Conservation (phyloP, 2,888 invertebrate genomes). For the Thecocarcelia acutangulata region DNA sequence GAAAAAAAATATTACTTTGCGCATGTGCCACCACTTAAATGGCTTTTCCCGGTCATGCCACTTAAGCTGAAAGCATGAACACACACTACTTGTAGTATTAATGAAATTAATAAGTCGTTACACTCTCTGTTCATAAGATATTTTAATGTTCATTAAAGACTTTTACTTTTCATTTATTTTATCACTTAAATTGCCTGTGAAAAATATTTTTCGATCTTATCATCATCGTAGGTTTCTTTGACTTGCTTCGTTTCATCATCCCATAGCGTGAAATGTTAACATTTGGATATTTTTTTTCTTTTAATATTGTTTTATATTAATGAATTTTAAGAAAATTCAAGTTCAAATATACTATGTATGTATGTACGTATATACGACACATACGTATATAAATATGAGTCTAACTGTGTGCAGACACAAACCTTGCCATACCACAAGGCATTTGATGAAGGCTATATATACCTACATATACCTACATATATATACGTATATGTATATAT, state of each 20-base stretch:
- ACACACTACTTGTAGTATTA: slow-evolving; percentile 4
- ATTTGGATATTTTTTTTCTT: slow-evolving; percentile 34
- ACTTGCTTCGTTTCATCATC: slow-evolving; percentile 19
- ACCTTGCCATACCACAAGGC: not conserved
- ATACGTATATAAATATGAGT: too few species aligned
- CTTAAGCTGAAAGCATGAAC: slow-evolving; percentile 16
- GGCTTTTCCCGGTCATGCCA: slow-evolving; percentile 32
- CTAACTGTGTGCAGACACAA: too few species aligned
- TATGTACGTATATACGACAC: too few species aligned
- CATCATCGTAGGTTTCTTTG: slow-evolving; percentile 29
- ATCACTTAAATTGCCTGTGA: slow-evolving; percentile 37
- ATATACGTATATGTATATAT: slow-evolving; percentile 17
- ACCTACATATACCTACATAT: not conserved
- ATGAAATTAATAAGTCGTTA: slow-evolving; percentile 56
- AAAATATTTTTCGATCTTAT: slow-evolving; percentile 13
- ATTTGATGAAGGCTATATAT: slow-evolving; percentile 3
- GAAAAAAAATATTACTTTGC: not conserved
- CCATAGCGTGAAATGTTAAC: slow-evolving; percentile 55
- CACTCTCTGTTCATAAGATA: slow-evolving; percentile 47
- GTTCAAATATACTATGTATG: slow-evolving; percentile 34
- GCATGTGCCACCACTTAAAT: slow-evolving; percentile 43
- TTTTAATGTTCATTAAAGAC: slow-evolving; percentile 34
- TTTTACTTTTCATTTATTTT: slow-evolving; percentile 63
- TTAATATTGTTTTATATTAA: slow-evolving; percentile 17
- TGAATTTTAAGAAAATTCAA: slow-evolving; percentile 42